Base-by-base conservation (phyloP, 2,888 invertebrate species). In the Caenorhabditis sp. region DNA sequence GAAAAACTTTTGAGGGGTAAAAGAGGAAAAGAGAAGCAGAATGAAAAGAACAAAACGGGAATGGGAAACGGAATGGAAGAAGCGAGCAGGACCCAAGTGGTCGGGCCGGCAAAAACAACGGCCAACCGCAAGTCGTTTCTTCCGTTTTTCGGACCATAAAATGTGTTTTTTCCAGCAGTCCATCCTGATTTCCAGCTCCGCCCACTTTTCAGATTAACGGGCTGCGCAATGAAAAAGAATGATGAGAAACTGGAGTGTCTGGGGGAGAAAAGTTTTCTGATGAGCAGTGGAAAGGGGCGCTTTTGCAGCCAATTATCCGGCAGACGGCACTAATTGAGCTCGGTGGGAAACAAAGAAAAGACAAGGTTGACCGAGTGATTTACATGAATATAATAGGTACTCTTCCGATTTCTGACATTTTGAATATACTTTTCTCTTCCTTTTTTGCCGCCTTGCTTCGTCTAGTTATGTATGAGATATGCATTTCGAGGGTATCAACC, bases 401-500 rank as follows among this genome's bases (percentile, higher is more conserved):
- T 58, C n/a, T 4, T 28, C 32, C n/a, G n/a, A n/a, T n/a, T 5
- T 11, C 26, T 55, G 9, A 11, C 20, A 3, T 20, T 40, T 37
- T 37, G n/a, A n/a, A n/a, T n/a, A n/a, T 20, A 24, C 44, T 44
- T 61, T 61, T 61, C 35, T 35, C 20, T 32, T 13, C 18, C 2
- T 35, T 37, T 44, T 60, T 24, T 32, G 28, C 35, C 11, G 24
- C 18, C 18, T n/a, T 4, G 18, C 47, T 11, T 28, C 64, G n/a
- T 11, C 24, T 61, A 32, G 28, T 24, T 55, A 56, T 50, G 51
- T 60, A 58, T 69, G 51, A 50, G 70, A 74, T 67, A 74, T 65
- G 65, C 74, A 65, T 60, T 67, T 58, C 58, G 56, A 74, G 74
- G 65, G 60, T 58, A 60, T 65, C 53, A 35, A 22, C 37, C 51